phyloP scores from a whole-genome alignment of 2,888 invertebrate genomes.

The Tenthredo distinguenda region DNA sequence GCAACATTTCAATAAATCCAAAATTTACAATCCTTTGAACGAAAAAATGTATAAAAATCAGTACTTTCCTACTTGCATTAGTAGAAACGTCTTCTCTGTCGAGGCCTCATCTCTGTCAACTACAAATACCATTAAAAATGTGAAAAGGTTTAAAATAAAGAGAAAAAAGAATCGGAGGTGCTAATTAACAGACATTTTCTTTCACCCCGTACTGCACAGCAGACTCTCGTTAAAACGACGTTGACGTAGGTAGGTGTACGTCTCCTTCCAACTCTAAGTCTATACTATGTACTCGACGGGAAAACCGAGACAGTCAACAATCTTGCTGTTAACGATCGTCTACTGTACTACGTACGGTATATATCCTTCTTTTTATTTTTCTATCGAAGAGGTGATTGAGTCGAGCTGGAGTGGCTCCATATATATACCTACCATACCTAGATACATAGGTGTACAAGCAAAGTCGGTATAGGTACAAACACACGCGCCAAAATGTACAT shows the following conservation, averaged over 20 bases:
- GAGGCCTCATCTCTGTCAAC: neutral
- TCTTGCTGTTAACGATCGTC: neutral
- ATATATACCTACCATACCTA: neutral
- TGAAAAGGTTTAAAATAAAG: neutral
- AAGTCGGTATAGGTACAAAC: neutral
- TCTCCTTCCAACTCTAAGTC: neutral
- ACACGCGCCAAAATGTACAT: neutral
- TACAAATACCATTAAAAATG: neutral
- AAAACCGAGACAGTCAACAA: neutral
- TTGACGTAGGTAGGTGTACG: neutral
- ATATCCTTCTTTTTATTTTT: neutral
- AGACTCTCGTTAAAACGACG: neutral
- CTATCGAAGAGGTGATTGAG: neutral
- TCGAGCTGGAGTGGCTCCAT: neutral
- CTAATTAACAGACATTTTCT: neutral
- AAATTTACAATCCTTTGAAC: neutral
- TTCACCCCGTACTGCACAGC: neutral
- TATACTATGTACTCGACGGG: slow-evolving; percentile 1
- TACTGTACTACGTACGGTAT: neutral
- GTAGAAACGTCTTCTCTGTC: neutral
- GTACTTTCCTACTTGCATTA: too few species aligned
- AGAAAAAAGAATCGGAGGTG: neutral
- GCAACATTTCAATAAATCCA: neutral
- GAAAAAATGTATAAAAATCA: neutral
- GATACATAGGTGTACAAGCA: neutral